Conservation (phyloP, 2,888 invertebrate species). For the Leptinotarsa juncta region DNA sequence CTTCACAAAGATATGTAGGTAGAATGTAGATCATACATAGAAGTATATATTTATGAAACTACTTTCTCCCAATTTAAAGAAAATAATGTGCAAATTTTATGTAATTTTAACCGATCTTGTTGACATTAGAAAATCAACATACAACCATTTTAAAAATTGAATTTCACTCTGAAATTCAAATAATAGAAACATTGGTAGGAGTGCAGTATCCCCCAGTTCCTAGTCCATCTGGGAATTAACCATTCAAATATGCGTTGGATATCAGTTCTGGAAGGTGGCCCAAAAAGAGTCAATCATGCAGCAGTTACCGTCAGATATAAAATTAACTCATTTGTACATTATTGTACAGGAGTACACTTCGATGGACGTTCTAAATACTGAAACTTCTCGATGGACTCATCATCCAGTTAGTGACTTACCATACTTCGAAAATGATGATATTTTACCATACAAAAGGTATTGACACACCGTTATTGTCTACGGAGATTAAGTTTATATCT, state of each 20-base stretch:
- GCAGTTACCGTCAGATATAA: constrained; percentile 82
- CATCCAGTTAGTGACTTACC: constrained; percentile 68
- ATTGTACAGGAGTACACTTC: constrained; percentile 75
- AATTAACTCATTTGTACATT: constrained; percentile 93
- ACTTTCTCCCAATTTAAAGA: no score
- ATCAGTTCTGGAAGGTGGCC: constrained; percentile 88
- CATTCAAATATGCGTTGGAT: constrained; percentile 80
- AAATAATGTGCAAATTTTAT: no score
- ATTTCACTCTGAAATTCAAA: no score
- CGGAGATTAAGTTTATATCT: constrained; percentile 83
- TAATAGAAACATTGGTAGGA: no score
- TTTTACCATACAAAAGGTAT: constrained; percentile 82
- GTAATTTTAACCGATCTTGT: no score
- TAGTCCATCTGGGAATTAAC: not conserved
- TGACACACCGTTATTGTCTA: constrained; percentile 90
- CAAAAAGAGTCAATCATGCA: constrained; percentile 92
- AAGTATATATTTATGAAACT: no score
- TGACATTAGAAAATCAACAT: no score
- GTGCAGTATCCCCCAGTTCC: no score
- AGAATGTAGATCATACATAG: no score
- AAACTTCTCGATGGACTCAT: constrained; percentile 74
- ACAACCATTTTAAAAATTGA: no score
- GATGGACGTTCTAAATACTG: constrained; percentile 75
- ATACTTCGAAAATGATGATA: constrained; percentile 64
- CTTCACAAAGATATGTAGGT: no score